phyloP scores from a whole-genome alignment of 2,888 invertebrate species.

The Anoncus sp. region DNA sequence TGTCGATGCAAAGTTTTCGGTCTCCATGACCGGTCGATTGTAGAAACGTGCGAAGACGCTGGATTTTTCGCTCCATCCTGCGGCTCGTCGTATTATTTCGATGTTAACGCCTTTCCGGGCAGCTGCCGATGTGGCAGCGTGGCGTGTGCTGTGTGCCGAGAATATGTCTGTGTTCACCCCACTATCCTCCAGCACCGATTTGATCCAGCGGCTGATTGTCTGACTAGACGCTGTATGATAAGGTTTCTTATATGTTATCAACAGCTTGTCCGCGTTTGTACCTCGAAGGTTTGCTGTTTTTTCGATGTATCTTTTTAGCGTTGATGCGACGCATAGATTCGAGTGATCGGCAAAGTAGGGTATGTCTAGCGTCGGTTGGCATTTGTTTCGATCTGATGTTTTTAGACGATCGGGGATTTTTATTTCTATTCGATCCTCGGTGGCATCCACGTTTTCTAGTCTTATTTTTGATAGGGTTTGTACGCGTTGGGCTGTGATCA shows the following conservation, averaged over 20 bases:
- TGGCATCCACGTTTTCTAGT: slow-evolving; percentile 11
- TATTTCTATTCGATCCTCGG: slow-evolving; percentile 1
- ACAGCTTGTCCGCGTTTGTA: background rate
- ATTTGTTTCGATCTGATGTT: slow-evolving; percentile 28
- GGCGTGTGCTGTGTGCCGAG: too few species aligned
- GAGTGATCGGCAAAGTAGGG: too few species aligned
- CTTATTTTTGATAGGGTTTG: slow-evolving; percentile 28
- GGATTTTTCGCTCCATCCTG: too few species aligned
- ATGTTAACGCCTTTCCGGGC: too few species aligned
- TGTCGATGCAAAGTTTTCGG: too few species aligned
- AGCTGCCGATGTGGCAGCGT: too few species aligned
- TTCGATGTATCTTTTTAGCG: background rate
- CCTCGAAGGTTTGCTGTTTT: background rate
- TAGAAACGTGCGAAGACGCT: too few species aligned
- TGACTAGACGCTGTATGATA: slow-evolving; percentile 3
- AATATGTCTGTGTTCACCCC: too few species aligned
- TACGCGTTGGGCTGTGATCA: slow-evolving; percentile 36
- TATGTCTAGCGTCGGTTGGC: slow-evolving; percentile 9
- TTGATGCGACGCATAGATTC: background rate
- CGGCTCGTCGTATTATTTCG: too few species aligned
- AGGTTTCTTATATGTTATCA: slow-evolving; percentile 22
- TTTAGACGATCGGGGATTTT: slow-evolving; percentile 29
- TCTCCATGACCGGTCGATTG: too few species aligned
- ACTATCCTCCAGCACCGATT: background rate
- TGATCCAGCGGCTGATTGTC: slow-evolving; percentile 22